Evolutionary conservation across 2,888 invertebrate species (phyloP).

Genomic region (Dolichomitus sp.): DNA sequence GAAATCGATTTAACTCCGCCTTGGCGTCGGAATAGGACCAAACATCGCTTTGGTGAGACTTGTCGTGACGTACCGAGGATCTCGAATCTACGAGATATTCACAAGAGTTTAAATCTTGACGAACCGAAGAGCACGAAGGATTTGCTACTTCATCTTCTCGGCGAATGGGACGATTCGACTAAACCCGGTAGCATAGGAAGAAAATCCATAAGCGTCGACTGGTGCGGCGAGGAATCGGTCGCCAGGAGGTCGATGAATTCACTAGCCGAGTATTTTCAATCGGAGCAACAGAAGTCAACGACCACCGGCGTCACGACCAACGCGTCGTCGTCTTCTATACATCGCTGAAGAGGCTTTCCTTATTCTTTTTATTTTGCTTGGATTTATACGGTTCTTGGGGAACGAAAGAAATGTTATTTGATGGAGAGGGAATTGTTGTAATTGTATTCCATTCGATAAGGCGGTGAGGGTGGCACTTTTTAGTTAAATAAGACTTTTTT

Average conservation of each 20-base stretch:
- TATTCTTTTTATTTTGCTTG: neutral
- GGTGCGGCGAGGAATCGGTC: slow-evolving; percentile 91
- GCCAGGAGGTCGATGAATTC: slow-evolving; percentile 94
- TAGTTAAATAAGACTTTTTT: neutral
- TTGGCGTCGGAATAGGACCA: slow-evolving; percentile 80
- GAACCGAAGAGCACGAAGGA: slow-evolving; percentile 90
- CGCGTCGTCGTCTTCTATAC: slow-evolving; percentile 62
- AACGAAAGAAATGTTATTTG: neutral
- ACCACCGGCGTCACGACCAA: slow-evolving; percentile 41
- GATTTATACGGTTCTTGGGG: slow-evolving; percentile 14
- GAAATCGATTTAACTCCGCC: slow-evolving; percentile 82
- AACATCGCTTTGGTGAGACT: slow-evolving; percentile 82
- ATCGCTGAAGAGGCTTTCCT: slow-evolving; percentile 64
- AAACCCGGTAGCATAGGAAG: slow-evolving; percentile 86
- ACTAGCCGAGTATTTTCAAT: slow-evolving; percentile 92
- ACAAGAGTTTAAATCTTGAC: slow-evolving; percentile 81
- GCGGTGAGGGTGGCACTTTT: neutral
- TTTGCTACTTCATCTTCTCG: slow-evolving; percentile 91
- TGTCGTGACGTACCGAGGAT: slow-evolving; percentile 84
- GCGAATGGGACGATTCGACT: slow-evolving; percentile 91
- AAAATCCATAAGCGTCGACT: slow-evolving; percentile 92
- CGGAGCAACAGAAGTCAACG: slow-evolving; percentile 80
- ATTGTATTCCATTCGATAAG: neutral
- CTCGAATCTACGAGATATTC: slow-evolving; percentile 80
- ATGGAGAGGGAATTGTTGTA: neutral